Evolutionary conservation across 2,113 vertebrate genomes (phyloP), one percentile per base, ranked within the genome.

Genomic region (Percopsis transmontana): DNA sequence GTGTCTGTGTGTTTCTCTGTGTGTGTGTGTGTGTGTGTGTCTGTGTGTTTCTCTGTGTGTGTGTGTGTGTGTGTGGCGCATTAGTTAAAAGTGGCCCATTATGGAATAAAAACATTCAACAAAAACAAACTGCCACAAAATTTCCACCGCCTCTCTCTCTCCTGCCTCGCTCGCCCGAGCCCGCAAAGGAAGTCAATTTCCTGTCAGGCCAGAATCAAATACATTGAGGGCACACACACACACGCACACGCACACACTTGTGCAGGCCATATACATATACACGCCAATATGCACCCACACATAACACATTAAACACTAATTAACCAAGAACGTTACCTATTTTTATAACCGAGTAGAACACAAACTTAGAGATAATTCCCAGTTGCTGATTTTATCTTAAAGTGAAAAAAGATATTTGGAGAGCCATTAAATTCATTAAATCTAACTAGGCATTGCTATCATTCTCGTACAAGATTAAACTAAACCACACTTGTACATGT

Each of bases 151-250:
- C 54, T 64, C 66, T 55, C 56, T 62, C 38, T 9, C 18, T 64
- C 56, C 58, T 62, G 74, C 73, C 64, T 38, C 60, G 58, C 71
- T 69, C 33, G 23, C 53, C 61, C 67, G 66, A 64, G 58, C 60
- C 59, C 67, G 48, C 52, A 70, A 61, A 52, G 68, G 72, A 85
- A 68, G 65, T 80, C 79, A 88, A 85, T 88, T 91, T 91, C 88
- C 87, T 87, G 76, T 90, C 78, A 82, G 77, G 73, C 65, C 70
- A 67, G 63, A 87, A 77, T 80, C 77, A 87, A 81, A 79, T 68
- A 65, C 52, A 20, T 54, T 59, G 62, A 56, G 44, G 21, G 70
- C 27, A 77, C 4, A 54, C 21, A 75, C 44, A 20, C 14, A 58
- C 39, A 13, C 56, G 20, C 56, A 41, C 56, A 20, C 33, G 20